Conservation (phyloP, 2,888 invertebrate genomes). For the Tachina lurida region DNA sequence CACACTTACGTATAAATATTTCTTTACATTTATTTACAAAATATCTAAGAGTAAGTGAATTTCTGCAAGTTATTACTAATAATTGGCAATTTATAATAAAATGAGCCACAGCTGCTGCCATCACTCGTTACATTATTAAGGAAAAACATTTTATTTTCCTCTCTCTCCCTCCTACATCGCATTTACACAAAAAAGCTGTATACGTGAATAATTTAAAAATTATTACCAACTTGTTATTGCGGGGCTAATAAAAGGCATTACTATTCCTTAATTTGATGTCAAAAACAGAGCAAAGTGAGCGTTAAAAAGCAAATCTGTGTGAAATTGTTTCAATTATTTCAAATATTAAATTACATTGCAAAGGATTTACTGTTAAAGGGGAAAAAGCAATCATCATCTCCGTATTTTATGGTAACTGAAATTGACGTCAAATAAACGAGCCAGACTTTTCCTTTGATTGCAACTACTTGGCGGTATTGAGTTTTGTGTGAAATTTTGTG, state of each 20-base stretch:
- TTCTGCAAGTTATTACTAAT: slow-evolving; percentile 79
- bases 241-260: slow-evolving; percentile 4
- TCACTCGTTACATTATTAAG: slow-evolving; percentile 1
- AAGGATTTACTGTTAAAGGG: background rate
- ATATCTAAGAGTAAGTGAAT: slow-evolving; percentile 73
- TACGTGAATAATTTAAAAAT: slow-evolving; percentile 56
- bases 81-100: slow-evolving; percentile 76
- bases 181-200: background rate
- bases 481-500: background rate
- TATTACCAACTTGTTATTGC: background rate
- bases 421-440: background rate
- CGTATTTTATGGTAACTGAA: background rate
- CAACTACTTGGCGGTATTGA: background rate
- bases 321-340: slow-evolving; percentile 40
- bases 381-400: background rate
- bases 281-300: slow-evolving; percentile 5
- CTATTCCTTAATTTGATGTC: slow-evolving; percentile 16
- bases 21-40: slow-evolving; percentile 3
- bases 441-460: background rate
- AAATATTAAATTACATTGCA: background rate
- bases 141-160: background rate
- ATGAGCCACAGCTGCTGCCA: slow-evolving; percentile 55
- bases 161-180: background rate
- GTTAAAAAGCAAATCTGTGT: slow-evolving; percentile 24
- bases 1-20: background rate